phyloP scores from a whole-genome alignment of 1,140 invertebrate genomes.

The Brachionus plicatilis region DNA sequence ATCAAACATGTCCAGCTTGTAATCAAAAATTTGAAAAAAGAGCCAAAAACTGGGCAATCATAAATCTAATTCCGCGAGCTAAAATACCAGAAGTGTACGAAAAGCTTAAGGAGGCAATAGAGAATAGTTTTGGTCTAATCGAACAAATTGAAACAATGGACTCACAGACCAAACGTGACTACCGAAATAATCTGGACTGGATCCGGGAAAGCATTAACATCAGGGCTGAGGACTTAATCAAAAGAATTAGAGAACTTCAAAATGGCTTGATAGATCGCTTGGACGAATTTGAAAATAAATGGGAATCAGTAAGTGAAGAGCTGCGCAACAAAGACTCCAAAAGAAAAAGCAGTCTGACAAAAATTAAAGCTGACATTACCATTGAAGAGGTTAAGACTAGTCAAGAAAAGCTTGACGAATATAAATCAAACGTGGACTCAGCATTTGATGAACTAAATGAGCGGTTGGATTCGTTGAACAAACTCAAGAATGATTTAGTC shows the following conservation, averaged over 20 bases:
- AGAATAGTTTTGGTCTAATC: not conserved
- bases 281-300: slow-evolving; percentile 15
- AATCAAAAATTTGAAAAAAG: slow-evolving; percentile 5
- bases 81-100: slow-evolving; percentile 1
- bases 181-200: not conserved
- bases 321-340: not conserved
- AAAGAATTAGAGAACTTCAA: not conserved
- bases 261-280: not conserved
- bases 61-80: slow-evolving; percentile 26
- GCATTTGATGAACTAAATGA: not conserved
- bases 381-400: slow-evolving; percentile 13
- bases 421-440: not conserved
- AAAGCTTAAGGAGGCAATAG: not conserved
- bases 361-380: not conserved
- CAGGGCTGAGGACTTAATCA: not conserved
- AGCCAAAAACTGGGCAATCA: slow-evolving; percentile 38
- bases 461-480: not conserved
- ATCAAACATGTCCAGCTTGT: slow-evolving; percentile 26
- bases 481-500: not conserved
- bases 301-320: not conserved
- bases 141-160: not conserved
- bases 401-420: not conserved
- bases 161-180: not conserved
- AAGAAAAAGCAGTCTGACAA: not conserved
- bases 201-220: not conserved